Base-by-base conservation (phyloP, 2,888 invertebrate species). In the Drosophila buzzatii region DNA sequence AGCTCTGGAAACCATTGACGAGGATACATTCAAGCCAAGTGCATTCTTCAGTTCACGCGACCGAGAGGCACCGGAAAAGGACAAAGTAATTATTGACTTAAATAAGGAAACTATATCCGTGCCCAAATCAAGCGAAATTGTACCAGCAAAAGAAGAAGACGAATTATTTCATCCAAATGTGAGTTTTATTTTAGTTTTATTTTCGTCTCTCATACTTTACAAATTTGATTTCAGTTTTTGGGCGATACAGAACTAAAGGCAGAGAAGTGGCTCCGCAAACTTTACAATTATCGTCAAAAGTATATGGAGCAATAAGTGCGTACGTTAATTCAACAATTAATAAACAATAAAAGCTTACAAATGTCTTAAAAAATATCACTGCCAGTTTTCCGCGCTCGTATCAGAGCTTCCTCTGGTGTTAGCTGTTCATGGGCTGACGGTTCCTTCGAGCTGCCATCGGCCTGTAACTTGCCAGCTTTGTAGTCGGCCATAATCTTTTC, bases 401-500 rank as follows among this genome's bases (percentile, higher is more conserved):
- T 91, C 75, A 94, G 94, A 0, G 98, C 98, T 92, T 96, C 95
- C 70, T 96, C 95, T 0, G 97, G 93, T 16, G 95, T 95, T 42
- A 97, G 91, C 82, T 94, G 94, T 92, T 98, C 98, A 59, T 96
- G 94, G 41, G 94, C 93, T 0, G 96, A 97, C 0, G 97, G 97
- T 74, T 96, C 95, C 45, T 95, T 75, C 0, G 98, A 94, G 60
- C 94, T 93, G 0, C 97, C 97, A 73, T 96, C 94, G 44, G 94
- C 94, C 85, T 95, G 95, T 57, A 98, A 92, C 91, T 97, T 96
- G 2, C 94, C 95, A 61, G 94, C 93, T 80, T 96, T 95, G 83
- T 95, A 97, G 92, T 98, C 98, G 57, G 95, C 94, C 0, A 94
- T 94, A 51, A 99, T 96, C 93, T 98, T 97, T 62, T 95, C 92